phyloP scores from a whole-genome alignment of 2,888 invertebrate species.

The Tipula unca region DNA sequence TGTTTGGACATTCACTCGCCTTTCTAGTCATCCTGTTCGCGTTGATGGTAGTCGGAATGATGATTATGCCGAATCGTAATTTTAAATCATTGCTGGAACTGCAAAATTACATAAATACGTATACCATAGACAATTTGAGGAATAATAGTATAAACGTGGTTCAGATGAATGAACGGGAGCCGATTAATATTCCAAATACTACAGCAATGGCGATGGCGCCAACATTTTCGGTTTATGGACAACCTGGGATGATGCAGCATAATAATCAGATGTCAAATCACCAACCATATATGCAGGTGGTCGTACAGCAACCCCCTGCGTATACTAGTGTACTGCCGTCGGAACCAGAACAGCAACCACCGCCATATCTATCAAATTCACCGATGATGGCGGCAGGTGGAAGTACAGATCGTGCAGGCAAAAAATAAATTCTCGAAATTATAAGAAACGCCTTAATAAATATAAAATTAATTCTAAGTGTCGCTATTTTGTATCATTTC shows the following conservation, averaged over 20 bases:
- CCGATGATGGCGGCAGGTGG: too few species aligned
- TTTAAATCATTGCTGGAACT: background rate
- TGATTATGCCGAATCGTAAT: background rate
- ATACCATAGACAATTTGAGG: background rate
- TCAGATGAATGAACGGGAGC: background rate
- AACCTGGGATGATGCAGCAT: background rate
- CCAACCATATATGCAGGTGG: background rate
- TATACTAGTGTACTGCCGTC: background rate
- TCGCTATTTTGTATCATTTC: too few species aligned
- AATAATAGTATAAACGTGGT: background rate
- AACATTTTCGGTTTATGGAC: background rate
- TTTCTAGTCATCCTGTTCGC: background rate
- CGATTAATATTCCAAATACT: background rate
- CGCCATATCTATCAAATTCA: background rate
- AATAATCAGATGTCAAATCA: background rate
- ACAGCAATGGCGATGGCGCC: background rate
- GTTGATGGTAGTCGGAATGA: background rate
- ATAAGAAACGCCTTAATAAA: too few species aligned
- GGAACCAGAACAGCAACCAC: background rate
- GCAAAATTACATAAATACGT: conserved; percentile 3
- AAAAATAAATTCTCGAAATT: too few species aligned
- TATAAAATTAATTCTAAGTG: too few species aligned
- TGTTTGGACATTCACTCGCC: background rate
- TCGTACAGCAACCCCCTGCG: background rate
- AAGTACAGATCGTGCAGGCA: too few species aligned